A percentile compares a stretch with the other conserved stretches of the same genome.
phyloP scores from a whole-genome alignment of 2,113 vertebrate species.

The Peromyscus maniculatus region DNA sequence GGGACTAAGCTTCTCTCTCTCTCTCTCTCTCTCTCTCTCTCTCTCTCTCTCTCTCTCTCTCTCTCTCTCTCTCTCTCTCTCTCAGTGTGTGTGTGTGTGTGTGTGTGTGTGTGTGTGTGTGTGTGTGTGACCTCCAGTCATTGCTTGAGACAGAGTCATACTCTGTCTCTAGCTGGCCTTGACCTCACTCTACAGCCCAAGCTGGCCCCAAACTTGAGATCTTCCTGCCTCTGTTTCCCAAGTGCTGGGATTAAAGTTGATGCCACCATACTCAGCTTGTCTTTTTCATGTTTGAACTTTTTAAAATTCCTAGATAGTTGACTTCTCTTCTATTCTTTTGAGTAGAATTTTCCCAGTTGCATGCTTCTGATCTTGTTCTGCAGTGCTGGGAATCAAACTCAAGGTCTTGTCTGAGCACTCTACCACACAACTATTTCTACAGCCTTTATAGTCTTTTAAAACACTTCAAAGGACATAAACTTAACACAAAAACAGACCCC shows the following conservation, averaged over 20 bases:
- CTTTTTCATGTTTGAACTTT: neutral
- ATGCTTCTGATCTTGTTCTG: neutral
- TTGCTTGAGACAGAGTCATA: neutral
- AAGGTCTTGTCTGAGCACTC: neutral
- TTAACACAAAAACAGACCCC: constrained; percentile 1
- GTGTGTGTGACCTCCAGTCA: neutral
- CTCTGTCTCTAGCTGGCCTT: neutral
- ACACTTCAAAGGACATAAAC: neutral
- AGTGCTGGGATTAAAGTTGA: neutral
- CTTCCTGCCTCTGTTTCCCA: neutral
- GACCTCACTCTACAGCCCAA: neutral
- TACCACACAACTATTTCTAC: neutral
- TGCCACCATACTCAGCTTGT: neutral
- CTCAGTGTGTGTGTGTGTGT: neutral
- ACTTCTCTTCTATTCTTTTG: neutral
- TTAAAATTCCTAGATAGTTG: constrained; percentile 2
- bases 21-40: no score
- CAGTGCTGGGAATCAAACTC: neutral
- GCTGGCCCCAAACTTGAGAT: neutral
- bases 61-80: no score
- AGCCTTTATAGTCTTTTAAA: neutral
- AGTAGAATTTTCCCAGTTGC: neutral
- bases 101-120: neutral
- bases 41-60: no score
- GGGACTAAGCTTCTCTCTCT: no score